Base-by-base conservation (phyloP, 2,113 vertebrate species). In the Trogon surrucura region DNA sequence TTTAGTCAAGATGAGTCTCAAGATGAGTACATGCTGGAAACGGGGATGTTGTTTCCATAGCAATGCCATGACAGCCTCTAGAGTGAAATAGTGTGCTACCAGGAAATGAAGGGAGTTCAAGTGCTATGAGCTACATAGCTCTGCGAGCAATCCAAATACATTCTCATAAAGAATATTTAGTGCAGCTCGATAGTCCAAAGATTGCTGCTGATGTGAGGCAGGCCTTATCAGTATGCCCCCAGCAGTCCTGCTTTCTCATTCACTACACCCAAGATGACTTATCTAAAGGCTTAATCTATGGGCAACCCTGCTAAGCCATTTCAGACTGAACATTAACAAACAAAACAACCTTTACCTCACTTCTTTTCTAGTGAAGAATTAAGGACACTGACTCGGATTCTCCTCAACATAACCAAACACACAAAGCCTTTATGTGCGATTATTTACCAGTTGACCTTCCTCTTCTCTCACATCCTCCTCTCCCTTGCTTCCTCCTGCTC, bases 91-190 rank as follows among this genome's bases (percentile, higher is more conserved):
- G 79, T 84, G 36, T n/a, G 71, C 84, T 94, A 89, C 93, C 91
- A 96, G 95, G 96, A 96, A 96, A 97, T 87, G 91, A 95, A 95
- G 94, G 93, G 82, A 91, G 88, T 82, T 95, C 93, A 93, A 94
- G 94, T 86, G 85, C 90, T 91, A 58, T 64, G 67, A 95, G 88
- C 85, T 82, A 80, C 79, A 62, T 16, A 93, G 95, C 89, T 92
- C 73, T 93, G 90, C 74, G 67, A 96, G 94, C 83, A 95, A 95
- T 93, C 44, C 85, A 95, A 91, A 97, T 80, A 91, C 54, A 82
- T 86, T 74, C 89, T 94, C 95, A 90, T 96, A 95, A 97, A 97
- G 85, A 93, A 93, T 95, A 96, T 96, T 95, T 89, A 97, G 91
- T 81, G 72, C 65, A 88, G 91, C 74, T 62, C 96, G 88, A 95